Evolutionary conservation across 2,113 vertebrate genomes (phyloP).

Genomic region (Thermophis baileyi): DNA sequence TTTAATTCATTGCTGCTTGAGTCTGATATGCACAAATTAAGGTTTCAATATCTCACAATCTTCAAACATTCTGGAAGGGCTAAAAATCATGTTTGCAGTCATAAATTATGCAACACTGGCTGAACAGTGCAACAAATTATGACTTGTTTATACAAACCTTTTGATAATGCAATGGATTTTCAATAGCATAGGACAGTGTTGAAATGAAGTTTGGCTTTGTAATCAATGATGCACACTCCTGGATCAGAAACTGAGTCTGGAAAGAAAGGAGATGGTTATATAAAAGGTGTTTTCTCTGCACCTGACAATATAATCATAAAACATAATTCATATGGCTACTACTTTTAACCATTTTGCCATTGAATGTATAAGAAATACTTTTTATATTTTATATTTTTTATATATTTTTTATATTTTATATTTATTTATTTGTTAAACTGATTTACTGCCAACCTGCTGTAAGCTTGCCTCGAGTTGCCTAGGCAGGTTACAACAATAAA

Average conservation of each 20-base stretch:
- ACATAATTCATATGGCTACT: not conserved
- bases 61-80: not conserved
- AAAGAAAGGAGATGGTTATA: not conserved
- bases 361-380: not conserved
- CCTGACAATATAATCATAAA: not conserved
- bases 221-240: conserved; percentile 98
- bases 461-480: not conserved
- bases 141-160: conserved; percentile 79
- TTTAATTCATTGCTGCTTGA: not conserved
- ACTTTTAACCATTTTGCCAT: not conserved
- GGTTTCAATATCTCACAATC: not conserved
- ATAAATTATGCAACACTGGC: not conserved
- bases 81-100: not conserved
- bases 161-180: conserved; percentile 99
- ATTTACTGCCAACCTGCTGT: not conserved
- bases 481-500: not conserved
- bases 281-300: not conserved
- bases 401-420: too few relatives aligned
- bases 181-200: conserved; percentile 97
- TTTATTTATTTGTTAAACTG: not conserved
- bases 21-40: not conserved
- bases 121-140: not conserved
- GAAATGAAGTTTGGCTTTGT: conserved; percentile 99
- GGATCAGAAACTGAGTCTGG: conserved; percentile 99
- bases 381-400: too few relatives aligned